Evolutionary conservation across 2,113 vertebrate species (phyloP).

Genomic region (Pleuronectes platessa): DNA sequence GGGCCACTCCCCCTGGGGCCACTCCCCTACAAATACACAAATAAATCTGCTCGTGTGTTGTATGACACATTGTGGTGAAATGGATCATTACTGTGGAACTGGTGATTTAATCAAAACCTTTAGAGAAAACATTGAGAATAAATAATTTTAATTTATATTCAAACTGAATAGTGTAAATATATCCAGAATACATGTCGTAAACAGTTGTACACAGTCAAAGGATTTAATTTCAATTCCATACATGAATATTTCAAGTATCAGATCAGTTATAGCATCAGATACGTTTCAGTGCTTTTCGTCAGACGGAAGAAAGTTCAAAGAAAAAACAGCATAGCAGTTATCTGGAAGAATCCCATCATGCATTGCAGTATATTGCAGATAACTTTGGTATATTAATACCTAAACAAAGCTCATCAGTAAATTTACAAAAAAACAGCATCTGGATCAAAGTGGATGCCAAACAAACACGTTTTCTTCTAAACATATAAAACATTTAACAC

Average conservation of each 20-base stretch:
- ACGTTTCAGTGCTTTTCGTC: conserved; percentile 48
- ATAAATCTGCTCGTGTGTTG: too few relatives aligned
- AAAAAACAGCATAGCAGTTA: conserved; percentile 51
- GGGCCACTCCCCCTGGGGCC: too few relatives aligned
- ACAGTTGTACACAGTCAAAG: conserved; percentile 49
- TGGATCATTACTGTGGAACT: too few relatives aligned
- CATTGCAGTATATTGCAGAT: conserved; percentile 66
- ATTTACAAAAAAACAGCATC: conserved; percentile 48
- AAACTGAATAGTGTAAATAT: conserved; percentile 47
- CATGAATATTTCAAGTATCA: conserved; percentile 51
- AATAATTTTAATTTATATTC: conserved; percentile 63
- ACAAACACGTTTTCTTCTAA: background rate
- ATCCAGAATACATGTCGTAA: conserved; percentile 59
- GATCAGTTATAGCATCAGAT: conserved; percentile 50
- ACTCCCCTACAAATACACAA: too few relatives aligned
- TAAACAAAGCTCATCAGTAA: conserved; percentile 35
- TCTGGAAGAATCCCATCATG: conserved; percentile 70
- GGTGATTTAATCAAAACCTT: background rate
- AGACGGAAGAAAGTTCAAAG: conserved; percentile 59
- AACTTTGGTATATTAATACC: conserved; percentile 60
- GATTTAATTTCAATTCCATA: conserved; percentile 39
- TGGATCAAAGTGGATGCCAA: background rate
- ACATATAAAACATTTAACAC: background rate
- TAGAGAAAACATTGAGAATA: conserved; percentile 33
- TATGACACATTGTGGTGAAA: too few relatives aligned